Evolutionary conservation across 2,888 invertebrate genomes (phyloP).

Genomic region (Fissipunctia ypsillon): DNA sequence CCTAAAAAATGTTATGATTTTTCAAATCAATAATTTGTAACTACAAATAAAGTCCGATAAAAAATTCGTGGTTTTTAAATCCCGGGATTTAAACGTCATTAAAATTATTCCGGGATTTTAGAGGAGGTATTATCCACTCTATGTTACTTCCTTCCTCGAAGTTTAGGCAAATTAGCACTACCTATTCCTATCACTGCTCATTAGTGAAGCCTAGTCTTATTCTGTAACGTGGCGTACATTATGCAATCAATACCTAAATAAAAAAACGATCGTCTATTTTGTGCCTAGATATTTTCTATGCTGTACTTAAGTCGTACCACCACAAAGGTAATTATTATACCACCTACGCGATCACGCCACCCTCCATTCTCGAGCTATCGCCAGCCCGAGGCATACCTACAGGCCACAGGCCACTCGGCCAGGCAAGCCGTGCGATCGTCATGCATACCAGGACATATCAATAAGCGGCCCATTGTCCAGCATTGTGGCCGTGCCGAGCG

Average conservation of each 20-base stretch:
- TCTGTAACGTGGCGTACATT: not conserved
- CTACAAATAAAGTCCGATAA: no score
- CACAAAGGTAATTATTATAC: not conserved
- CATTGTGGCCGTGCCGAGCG: conserved; percentile 42
- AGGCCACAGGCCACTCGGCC: conserved; percentile 25
- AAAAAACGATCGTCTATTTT: not conserved
- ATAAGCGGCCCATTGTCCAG: conserved; percentile 58
- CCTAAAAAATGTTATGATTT: no score
- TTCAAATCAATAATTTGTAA: no score
- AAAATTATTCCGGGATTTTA: no score
- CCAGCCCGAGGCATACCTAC: conserved; percentile 17
- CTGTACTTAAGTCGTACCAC: not conserved
- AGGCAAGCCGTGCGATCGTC: conserved; percentile 45
- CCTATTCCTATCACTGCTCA: no score
- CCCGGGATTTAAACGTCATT: no score
- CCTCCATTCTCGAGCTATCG: conserved; percentile 6
- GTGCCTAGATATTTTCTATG: not conserved
- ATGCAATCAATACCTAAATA: not conserved
- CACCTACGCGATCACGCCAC: conserved; percentile 40
- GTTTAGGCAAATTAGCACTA: no score
- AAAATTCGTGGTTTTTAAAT: no score
- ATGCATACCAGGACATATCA: conserved; percentile 59
- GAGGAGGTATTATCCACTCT: no score
- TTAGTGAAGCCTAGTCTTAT: not conserved
- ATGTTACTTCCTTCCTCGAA: no score